Percentiles rank a stretch among this genome's conserved stretches.
phyloP scores from a whole-genome alignment of 2,113 vertebrate genomes.

The Salminus brasiliensis region DNA sequence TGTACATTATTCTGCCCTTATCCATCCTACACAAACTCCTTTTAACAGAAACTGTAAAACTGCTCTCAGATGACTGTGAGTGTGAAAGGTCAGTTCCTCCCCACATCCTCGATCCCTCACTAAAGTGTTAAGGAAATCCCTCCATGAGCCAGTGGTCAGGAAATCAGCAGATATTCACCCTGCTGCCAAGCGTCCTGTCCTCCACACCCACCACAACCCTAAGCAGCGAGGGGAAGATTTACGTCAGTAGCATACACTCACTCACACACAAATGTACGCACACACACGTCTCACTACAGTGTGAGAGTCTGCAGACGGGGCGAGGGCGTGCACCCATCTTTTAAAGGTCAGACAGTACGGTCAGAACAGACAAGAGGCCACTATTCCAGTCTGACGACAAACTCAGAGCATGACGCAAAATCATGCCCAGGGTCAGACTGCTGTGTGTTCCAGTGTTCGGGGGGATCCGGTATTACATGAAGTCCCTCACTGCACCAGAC shows the following conservation, averaged over 20 bases:
- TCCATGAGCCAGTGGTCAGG: not conserved
- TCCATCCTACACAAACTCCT: not conserved
- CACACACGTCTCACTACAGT: conserved; percentile 14
- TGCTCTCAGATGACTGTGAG: not conserved
- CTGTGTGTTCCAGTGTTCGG: conserved; percentile 1
- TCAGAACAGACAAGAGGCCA: conserved; percentile 27
- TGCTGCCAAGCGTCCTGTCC: conserved; percentile 17
- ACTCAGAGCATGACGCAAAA: conserved; percentile 39
- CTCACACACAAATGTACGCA: not conserved
- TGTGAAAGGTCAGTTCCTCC: conserved; percentile 10
- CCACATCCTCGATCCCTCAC: conserved; percentile 5
- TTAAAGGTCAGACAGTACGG: conserved; percentile 9
- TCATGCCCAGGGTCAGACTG: conserved; percentile 27
- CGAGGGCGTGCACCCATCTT: conserved; percentile 1
- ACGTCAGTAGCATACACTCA: conserved; percentile 23
- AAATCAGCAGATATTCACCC: conserved; percentile 29
- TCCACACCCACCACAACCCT: not conserved
- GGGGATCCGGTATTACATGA: not conserved
- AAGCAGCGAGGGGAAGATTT: conserved; percentile 6
- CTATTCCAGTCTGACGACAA: conserved; percentile 1
- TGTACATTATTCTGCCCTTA: not conserved
- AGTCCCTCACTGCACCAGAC: not conserved
- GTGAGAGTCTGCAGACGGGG: not conserved
- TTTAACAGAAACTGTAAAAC: not conserved
- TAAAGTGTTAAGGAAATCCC: not conserved